A percentile compares a stretch with the other conserved stretches of the same genome.
These are phyloP conservation scores for Fragum whitleyi DNA, from an alignment of 2,888 invertebrate species.

Conservation along the genomic window DNA sequence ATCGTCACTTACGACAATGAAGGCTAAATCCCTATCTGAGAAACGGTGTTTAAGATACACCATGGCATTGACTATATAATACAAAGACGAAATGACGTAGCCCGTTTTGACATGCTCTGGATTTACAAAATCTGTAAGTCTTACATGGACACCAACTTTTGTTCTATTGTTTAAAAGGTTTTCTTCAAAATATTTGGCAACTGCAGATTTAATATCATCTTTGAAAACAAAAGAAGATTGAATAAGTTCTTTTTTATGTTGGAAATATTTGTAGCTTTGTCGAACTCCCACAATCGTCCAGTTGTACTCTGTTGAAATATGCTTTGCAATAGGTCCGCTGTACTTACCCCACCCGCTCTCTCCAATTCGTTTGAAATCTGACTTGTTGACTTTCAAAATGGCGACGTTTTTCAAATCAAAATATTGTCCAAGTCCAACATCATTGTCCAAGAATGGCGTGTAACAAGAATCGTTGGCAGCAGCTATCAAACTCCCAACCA, in stretches of 20 bases:
- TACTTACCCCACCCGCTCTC: constrained; percentile 1
- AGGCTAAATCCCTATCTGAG: constrained; percentile 48
- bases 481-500: not conserved
- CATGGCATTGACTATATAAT: constrained; percentile 65
- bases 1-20: constrained; percentile 69
- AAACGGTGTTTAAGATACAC: constrained; percentile 56
- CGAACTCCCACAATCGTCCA: constrained; percentile 69
- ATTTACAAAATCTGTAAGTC: constrained; percentile 67
- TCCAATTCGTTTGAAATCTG: not conserved
- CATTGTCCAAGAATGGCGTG: not conserved
- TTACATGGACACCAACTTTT: constrained; percentile 61
- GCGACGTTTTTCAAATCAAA: not conserved
- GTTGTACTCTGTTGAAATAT: constrained; percentile 36
- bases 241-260: constrained; percentile 46
- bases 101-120: constrained; percentile 48
- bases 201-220: constrained; percentile 37
- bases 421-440: not conserved
- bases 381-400: not conserved
- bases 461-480: constrained; percentile 8
- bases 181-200: constrained; percentile 24
- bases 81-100: constrained; percentile 64
- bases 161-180: constrained; percentile 14
- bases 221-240: constrained; percentile 65
- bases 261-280: constrained; percentile 76
- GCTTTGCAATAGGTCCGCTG: not conserved